Evolutionary conservation across 2,888 invertebrate species (phyloP).

Genomic region (Scaeva pyrastri): DNA sequence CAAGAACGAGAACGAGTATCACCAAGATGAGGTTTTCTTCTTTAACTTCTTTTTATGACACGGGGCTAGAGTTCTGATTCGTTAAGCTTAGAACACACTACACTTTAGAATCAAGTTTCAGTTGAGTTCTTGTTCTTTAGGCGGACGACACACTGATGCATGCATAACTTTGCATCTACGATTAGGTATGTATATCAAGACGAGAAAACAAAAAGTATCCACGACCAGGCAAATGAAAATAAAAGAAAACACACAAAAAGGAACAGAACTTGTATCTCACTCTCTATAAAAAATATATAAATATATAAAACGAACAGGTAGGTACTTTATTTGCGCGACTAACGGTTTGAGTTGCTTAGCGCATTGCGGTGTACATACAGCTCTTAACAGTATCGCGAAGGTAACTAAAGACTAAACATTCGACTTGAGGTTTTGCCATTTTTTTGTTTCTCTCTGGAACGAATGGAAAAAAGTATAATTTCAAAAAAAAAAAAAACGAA

Average conservation of each 20-base stretch:
- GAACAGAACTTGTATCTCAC: conserved; percentile 55
- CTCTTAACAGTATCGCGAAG: conserved; percentile 82
- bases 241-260: conserved; percentile 8
- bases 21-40: conserved; percentile 18
- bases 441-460: conserved; percentile 63
- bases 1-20: conserved; percentile 32
- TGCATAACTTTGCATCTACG: too few relatives aligned
- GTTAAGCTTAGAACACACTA: conserved; percentile 54
- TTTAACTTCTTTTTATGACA: not conserved
- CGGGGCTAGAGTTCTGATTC: conserved; percentile 35
- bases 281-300: conserved; percentile 47
- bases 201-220: conserved; percentile 22
- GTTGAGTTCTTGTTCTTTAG: not conserved
- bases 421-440: conserved; percentile 72
- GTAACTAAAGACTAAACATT: conserved; percentile 81
- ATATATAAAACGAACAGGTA: conserved; percentile 70
- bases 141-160: conserved; percentile 35
- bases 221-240: not conserved
- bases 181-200: conserved; percentile 30
- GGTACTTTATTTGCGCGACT: conserved; percentile 66
- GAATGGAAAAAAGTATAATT: conserved; percentile 59
- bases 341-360: conserved; percentile 72
- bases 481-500: conserved; percentile 15
- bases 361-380: conserved; percentile 75
- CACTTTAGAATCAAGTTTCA: conserved; percentile 41